Evolutionary conservation across 2,113 vertebrate genomes (phyloP).

Genomic region (Actinemys pallida): DNA sequence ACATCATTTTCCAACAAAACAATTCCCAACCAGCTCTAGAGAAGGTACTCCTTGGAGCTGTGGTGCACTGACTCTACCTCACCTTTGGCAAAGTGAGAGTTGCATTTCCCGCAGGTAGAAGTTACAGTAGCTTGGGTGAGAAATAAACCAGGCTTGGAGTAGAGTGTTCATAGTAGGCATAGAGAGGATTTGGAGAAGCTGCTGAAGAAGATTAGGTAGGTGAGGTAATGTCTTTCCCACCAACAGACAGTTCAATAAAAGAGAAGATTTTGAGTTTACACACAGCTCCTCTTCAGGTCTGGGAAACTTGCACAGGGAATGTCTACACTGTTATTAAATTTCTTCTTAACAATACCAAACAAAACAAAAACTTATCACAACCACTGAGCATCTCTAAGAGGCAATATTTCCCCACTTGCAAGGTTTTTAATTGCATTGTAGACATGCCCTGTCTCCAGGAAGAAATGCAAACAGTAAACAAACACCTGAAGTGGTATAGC

Average conservation of each 20-base stretch:
- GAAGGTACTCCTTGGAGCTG: accelerated
- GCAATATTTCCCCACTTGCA: background rate
- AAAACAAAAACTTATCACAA: background rate
- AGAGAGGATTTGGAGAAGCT: background rate
- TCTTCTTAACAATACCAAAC: background rate
- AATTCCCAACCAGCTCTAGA: background rate
- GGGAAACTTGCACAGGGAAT: background rate
- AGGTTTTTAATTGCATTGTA: background rate
- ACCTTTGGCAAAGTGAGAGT: background rate
- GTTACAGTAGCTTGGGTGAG: background rate
- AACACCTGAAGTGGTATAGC: background rate
- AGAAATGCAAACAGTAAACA: background rate
- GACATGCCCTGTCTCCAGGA: background rate
- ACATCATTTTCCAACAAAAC: background rate
- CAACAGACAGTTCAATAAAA: no score
- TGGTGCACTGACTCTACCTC: background rate
- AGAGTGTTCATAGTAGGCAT: accelerated
- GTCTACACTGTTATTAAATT: background rate
- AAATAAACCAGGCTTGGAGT: background rate
- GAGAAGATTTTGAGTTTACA: background rate
- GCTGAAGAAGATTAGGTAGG: background rate
- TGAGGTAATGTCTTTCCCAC: background rate
- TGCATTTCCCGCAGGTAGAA: background rate
- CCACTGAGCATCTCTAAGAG: background rate
- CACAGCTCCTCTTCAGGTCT: background rate